phyloP scores from a whole-genome alignment of 2,888 invertebrate species.

The Galerucella calmariensis region DNA sequence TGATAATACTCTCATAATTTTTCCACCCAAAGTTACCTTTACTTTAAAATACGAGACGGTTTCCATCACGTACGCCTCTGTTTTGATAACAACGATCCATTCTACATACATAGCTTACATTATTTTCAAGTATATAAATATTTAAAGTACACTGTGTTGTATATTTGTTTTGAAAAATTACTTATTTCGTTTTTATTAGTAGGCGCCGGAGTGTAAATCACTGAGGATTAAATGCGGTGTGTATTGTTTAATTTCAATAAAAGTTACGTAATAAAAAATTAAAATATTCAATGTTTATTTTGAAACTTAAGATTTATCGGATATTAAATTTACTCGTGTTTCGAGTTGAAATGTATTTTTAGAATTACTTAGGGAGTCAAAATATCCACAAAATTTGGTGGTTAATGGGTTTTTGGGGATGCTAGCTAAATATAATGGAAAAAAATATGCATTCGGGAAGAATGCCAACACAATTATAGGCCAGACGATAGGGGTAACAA shows the following conservation, averaged over 20 bases:
- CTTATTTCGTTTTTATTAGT: constrained; percentile 8
- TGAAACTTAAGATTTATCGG: neutral
- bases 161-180: constrained; percentile 10
- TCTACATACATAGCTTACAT: neutral
- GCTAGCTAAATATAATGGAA: no score
- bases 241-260: constrained; percentile 10
- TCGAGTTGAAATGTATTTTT: no score
- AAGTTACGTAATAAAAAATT: neutral
- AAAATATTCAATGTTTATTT: constrained; percentile 11
- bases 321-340: no score
- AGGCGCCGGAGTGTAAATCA: constrained; percentile 7
- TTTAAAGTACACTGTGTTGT: constrained; percentile 7
- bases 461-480: no score
- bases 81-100: neutral
- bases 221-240: neutral
- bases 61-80: neutral
- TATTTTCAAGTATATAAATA: constrained; percentile 18
- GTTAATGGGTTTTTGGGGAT: no score
- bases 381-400: no score
- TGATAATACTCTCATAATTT: no score
- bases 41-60: neutral
- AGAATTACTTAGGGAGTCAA: no score
- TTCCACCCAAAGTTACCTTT: no score
- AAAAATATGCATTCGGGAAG: no score
- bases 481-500: no score